These are phyloP conservation scores for Sclerurus mexicanus DNA, from an alignment of 2,113 vertebrate genomes.

Conservation along the genomic window DNA sequence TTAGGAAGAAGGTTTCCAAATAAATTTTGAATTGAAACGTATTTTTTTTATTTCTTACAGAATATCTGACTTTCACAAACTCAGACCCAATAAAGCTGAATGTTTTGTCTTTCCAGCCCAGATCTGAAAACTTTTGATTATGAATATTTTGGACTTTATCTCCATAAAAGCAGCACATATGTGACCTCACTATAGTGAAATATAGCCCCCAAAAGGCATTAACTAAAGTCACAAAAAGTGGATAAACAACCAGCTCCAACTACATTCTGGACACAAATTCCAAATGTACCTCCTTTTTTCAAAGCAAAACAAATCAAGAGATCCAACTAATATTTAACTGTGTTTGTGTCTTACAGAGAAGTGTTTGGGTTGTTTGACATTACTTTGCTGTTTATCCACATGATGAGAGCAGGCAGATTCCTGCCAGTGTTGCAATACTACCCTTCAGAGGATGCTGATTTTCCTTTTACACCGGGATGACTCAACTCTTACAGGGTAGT, in stretches of 20 bases:
- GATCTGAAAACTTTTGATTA: not conserved
- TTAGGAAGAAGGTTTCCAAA: not conserved
- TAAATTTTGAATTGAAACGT: accelerated
- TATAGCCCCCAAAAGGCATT: not conserved
- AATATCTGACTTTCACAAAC: not conserved
- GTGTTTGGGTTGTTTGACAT: not conserved
- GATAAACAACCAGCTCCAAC: not conserved
- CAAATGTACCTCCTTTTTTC: not conserved
- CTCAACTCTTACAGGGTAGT: not conserved
- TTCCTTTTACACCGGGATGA: not conserved
- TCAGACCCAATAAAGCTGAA: not conserved
- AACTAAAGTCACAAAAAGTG: not conserved
- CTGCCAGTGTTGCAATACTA: not conserved
- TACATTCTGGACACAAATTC: not conserved
- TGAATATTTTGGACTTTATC: not conserved
- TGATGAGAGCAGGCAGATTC: not conserved
- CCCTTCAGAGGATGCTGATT: not conserved
- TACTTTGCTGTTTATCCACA: not conserved
- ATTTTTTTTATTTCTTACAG: not conserved
- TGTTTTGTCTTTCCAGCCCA: accelerated
- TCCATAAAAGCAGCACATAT: not conserved
- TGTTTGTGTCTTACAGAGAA: not conserved
- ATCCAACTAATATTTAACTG: not conserved
- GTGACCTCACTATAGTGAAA: not conserved
- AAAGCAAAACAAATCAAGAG: not conserved